Evolutionary conservation across 2,113 vertebrate genomes (phyloP).

Genomic region (Electrona antarctica): DNA sequence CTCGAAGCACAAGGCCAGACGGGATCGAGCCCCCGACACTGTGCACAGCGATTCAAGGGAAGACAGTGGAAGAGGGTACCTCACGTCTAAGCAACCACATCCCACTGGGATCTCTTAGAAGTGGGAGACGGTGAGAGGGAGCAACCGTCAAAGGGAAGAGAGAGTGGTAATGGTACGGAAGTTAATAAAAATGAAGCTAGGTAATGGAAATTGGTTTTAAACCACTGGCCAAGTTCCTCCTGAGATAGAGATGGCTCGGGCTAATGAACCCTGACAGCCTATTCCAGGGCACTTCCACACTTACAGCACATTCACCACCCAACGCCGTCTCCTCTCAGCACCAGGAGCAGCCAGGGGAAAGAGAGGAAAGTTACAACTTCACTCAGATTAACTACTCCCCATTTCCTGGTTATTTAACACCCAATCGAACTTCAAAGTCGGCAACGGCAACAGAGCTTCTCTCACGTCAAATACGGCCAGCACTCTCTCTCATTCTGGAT

Average conservation of each 20-base stretch:
- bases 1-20: conserved; percentile 23
- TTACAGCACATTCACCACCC: conserved; percentile 69
- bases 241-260: conserved; percentile 74
- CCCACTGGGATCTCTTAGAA: conserved; percentile 57
- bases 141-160: conserved; percentile 60
- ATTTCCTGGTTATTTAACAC: conserved; percentile 81
- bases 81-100: conserved; percentile 49
- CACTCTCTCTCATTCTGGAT: conserved; percentile 22
- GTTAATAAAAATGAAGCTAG: conserved; percentile 79
- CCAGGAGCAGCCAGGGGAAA: conserved; percentile 51
- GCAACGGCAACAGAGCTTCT: conserved; percentile 44
- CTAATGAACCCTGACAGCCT: conserved; percentile 82
- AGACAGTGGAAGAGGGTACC: conserved; percentile 34
- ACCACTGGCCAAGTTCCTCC: conserved; percentile 78
- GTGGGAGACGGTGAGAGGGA: conserved; percentile 66
- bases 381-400: conserved; percentile 74
- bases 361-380: conserved; percentile 71
- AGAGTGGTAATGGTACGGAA: conserved; percentile 75
- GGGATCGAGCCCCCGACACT: conserved; percentile 13
- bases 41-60: conserved; percentile 50
- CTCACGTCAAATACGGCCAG: conserved; percentile 52
- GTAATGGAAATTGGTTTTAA: conserved; percentile 83
- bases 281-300: conserved; percentile 73
- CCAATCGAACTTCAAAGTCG: conserved; percentile 70
- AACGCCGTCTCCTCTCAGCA: conserved; percentile 56